Percentiles rank a stretch among this genome's conserved stretches.
Conservation (phyloP, 2,888 invertebrate species). For the Strigamia maritima region DNA sequence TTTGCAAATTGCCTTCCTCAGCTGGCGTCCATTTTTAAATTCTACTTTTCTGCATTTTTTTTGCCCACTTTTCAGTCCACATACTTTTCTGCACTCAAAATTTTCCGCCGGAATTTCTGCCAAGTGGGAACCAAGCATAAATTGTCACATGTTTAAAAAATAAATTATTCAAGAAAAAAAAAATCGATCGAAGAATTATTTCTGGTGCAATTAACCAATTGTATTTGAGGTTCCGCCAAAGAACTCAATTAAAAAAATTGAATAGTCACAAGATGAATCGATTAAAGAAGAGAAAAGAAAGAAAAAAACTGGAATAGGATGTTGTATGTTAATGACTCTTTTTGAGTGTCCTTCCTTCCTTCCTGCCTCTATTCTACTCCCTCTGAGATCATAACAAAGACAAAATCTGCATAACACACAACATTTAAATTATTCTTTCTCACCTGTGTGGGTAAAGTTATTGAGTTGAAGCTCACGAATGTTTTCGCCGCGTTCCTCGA, state of each 20-base stretch:
- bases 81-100: no score
- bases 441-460: conserved; percentile 22
- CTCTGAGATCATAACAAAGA: no score
- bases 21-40: no score
- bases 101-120: no score
- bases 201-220: conserved; percentile 4
- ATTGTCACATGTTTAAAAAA: background rate
- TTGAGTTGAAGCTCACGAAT: background rate
- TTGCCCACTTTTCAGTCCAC: no score
- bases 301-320: background rate
- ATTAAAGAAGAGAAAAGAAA: background rate
- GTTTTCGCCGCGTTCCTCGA: background rate
- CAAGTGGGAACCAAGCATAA: no score
- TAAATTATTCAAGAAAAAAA: background rate
- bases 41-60: no score
- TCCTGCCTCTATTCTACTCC: no score
- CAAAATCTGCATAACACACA: background rate
- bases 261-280: background rate
- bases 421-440: background rate
- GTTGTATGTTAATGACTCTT: background rate
- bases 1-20: no score
- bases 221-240: background rate
- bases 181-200: background rate
- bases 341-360: background rate
- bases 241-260: background rate